Evolutionary conservation across 2,797 vertebrate species (phyloP), one percentile per base, ranked within the genome.

Genomic region (Knipowitschia caucasica): DNA sequence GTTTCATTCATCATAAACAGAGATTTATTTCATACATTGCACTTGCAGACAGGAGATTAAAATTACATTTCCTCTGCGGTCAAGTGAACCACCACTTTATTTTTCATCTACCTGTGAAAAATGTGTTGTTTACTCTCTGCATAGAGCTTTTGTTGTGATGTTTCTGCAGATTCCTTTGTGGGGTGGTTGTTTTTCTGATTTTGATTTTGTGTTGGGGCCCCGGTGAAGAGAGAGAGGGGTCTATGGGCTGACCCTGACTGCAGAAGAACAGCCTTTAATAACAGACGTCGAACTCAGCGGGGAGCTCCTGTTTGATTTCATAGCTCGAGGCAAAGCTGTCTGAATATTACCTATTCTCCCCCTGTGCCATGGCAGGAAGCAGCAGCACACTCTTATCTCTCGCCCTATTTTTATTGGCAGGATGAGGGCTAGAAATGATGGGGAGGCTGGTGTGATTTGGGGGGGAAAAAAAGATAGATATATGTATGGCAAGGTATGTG

Each of bases 261-360:
- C 64, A 73, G 76, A 67, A 84, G 69, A 88, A 77, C 82, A 83
- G 77, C 75, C 83, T 81, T 85, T 87, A 83, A 87, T 85, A 87
- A 87, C 75, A 77, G 75, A 80, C 76, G 62, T 75, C 77, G 60
- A 76, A 71, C 75, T 84, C 84, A 66, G 73, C 59, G 50, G 78
- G 81, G 79, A 86, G 78, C 56, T 69, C 64, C 70, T 71, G 74
- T 83, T 81, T 81, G 73, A 82, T 86, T 82, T 80, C 78, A 77
- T 72, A 67, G 80, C 84, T 83, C 36, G 50, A 74, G 86, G 84
- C 82, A 73, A 82, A 79, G 73, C 80, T 71, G 84, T 80, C 77
- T 77, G 84, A 85, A 88, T 85, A 85, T 86, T 86, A 86, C 83
- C 83, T 69, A 54, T 51, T 66, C 71, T 77, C 71, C 82, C 80